Base-by-base conservation (phyloP, 2,113 vertebrate genomes). In the Triplophysa dalaica region DNA sequence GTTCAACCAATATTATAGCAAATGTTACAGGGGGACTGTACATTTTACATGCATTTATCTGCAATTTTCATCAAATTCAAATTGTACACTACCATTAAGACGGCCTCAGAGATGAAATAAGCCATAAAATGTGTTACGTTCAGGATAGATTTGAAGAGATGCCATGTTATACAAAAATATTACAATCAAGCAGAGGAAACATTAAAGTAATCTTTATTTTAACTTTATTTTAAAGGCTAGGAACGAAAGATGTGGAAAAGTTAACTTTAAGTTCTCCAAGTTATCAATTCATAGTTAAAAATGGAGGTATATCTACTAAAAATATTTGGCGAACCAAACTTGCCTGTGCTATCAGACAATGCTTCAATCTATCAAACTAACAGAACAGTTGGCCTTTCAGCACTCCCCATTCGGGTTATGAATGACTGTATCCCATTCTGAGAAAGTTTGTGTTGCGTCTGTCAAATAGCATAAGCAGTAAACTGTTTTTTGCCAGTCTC, bases 151-250 rank as follows among this genome's bases (percentile, higher is more conserved):
- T 58, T 58, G 10, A n/a, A 58, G 19, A n/a, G 19, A 58, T 58
- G 48, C 13, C 7, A 50, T 16, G 67, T 83, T 67, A 77, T 56
- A 58, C 69, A 58, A 72, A 58, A 69, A 81, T 14, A 86, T 80
- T 60, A 75, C 64, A 87, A 83, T 17, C 56, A 79, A n/a, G 54
- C 61, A 84, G 48, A 50, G 52, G 66, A 90, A 87, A 78, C 90
- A 88, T 90, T 92, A 93, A 92, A 92, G 84, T 89, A 78, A 52
- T 56, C 88, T 92, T 93, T 92, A 92, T 93, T 93, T 89, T 85
- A 89, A 84, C 86, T 88, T 88, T 87, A 88, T 83, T 87, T 88
- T 88, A 86, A 89, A 90, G 87, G 85, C 86, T 87, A 68, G 79
- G 82, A 82, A 70, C 48, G 85, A 84, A 86, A 87, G 86, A 75